Percentiles rank a stretch among this genome's conserved stretches.
phyloP scores from a whole-genome alignment of 2,797 vertebrate species.

The Acrossocheilus fasciatus region DNA sequence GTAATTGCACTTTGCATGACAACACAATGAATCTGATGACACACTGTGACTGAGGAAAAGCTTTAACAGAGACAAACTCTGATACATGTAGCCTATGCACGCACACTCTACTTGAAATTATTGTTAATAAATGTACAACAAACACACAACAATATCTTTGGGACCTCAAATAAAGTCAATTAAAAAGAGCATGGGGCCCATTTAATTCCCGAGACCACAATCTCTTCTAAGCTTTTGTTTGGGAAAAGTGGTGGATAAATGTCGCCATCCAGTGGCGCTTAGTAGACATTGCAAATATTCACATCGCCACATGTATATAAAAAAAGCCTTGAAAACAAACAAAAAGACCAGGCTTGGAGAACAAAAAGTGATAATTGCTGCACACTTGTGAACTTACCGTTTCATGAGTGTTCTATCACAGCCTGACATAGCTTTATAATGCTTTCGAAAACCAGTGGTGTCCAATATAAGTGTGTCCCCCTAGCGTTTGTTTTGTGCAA shows the following conservation, averaged over 20 bases:
- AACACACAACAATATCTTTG: background rate
- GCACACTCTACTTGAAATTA: background rate
- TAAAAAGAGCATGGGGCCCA: background rate
- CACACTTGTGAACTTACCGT: background rate
- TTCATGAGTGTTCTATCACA: background rate
- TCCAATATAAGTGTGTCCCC: no score
- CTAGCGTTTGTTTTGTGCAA: background rate
- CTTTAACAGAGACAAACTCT: background rate
- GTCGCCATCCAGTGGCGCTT: constrained; percentile 22
- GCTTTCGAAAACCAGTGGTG: background rate
- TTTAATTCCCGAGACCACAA: background rate
- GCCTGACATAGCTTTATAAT: background rate
- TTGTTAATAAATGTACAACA: background rate
- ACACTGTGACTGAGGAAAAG: constrained; percentile 20
- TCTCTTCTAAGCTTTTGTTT: background rate
- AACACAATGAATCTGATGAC: constrained; percentile 17
- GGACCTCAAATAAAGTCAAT: background rate
- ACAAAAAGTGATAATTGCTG: background rate
- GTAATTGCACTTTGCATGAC: constrained; percentile 30
- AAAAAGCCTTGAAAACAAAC: background rate
- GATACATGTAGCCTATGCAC: background rate
- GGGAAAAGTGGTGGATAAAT: background rate
- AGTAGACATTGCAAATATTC: background rate
- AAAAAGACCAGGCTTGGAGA: background rate
- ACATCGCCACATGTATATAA: background rate